Evolutionary conservation across 2,888 invertebrate genomes (phyloP), one percentile per base, ranked within the genome.

Genomic region (Peribatodes rhomboidaria): DNA sequence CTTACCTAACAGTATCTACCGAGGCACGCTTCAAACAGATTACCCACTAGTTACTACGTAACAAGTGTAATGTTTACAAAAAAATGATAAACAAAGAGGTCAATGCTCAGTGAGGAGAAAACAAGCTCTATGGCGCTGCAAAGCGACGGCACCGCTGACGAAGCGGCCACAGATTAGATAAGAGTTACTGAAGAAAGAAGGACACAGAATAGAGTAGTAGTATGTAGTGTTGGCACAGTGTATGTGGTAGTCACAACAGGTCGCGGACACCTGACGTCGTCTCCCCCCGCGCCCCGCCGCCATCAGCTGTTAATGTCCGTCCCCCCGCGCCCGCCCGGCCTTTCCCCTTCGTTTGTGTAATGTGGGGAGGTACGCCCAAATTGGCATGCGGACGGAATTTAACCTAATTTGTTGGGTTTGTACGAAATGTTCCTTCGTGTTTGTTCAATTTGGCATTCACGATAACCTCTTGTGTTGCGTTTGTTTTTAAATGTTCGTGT

Each of bases 261-360:
- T 87, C 87, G n/a, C n/a, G 89, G 87, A 88, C 91, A 91, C 92
- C 92, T 91, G 92, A 90, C 92, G 90, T 88, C 87, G 82, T 71
- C 77, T 65, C 71, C 71, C 76, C 73, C 75, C 77, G 61, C 76
- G 60, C 81, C 79, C 82, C 85, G 79, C 85, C 71, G 86, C 86
- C 90, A 90, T 93, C 92, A 92, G 92, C 92, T 92, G 92, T 92
- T 92, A 92, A 92, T 91, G 88, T 87, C 76, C 72, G 83, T 80
- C 80, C 84, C 86, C 84, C 70, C 81, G 80, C 82, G 84, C 76
- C 78, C 82, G 82, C 76, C 80, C 79, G 80, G 83, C 90, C 93
- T 93, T 93, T 93, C 93, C 92, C 93, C 93, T 93, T 93, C 93
- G 92, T 93, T 93, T 90, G 93, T 89, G 91, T 92, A 92, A 93